These are phyloP conservation scores for Apus apus DNA, from an alignment of 2,113 vertebrate species.

Conservation along the genomic window DNA sequence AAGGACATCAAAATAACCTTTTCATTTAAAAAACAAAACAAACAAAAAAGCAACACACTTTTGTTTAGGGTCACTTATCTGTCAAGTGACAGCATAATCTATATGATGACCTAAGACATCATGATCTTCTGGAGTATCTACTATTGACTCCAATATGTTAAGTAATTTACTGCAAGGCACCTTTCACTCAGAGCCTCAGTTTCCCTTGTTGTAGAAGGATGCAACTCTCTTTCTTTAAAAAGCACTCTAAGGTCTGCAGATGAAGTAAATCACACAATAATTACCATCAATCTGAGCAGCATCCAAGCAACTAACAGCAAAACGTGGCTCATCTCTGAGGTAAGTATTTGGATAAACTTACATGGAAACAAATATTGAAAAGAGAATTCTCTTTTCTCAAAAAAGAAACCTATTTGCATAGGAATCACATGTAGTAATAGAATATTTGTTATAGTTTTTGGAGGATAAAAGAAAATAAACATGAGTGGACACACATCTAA, in stretches of 20 bases:
- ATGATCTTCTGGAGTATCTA: not conserved
- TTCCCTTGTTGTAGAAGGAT: not conserved
- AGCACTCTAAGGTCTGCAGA: not conserved
- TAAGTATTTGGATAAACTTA: slow-evolving; percentile 23
- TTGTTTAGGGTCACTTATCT: not conserved
- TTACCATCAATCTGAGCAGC: slow-evolving; percentile 23
- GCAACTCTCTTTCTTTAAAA: not conserved
- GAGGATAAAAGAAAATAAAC: not conserved
- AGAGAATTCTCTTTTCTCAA: too few species aligned
- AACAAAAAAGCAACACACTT: not conserved
- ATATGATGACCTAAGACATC: not conserved
- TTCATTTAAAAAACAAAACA: not conserved
- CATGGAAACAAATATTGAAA: slow-evolving; percentile 2
- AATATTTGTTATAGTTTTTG: not conserved
- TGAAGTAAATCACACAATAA: not conserved
- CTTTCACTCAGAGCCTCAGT: not conserved
- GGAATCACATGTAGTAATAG: not conserved
- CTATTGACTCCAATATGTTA: fast-evolving
- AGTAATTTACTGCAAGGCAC: not conserved
- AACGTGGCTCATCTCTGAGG: slow-evolving; percentile 29
- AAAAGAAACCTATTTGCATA: not conserved
- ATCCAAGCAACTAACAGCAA: slow-evolving; percentile 12
- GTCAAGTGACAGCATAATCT: not conserved
- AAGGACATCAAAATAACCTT: not conserved
- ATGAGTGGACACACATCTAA: slow-evolving; percentile 21